phyloP scores from a whole-genome alignment of 1,140 invertebrate genomes.

The Philaenus spumarius region DNA sequence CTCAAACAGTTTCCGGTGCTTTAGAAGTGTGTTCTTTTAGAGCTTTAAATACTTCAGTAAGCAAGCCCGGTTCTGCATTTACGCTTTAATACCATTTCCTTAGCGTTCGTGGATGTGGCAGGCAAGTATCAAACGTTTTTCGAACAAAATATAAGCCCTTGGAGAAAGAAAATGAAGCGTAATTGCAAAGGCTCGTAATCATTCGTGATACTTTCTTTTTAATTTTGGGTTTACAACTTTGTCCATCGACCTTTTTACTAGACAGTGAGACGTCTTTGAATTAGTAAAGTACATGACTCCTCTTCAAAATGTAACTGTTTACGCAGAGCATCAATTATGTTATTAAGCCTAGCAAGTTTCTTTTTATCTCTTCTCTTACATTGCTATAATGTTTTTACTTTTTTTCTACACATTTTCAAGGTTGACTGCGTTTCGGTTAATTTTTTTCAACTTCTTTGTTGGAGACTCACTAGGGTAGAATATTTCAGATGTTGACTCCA shows the following conservation, averaged over 20 bases:
- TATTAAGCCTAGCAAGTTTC: slow-evolving; percentile 3
- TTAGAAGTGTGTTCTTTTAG: no score
- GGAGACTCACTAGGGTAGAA: not conserved
- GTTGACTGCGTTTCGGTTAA: not conserved
- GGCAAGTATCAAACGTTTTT: slow-evolving; percentile 33
- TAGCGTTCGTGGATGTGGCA: slow-evolving; percentile 35
- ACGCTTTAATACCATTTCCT: no score
- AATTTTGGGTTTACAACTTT: slow-evolving; percentile 9
- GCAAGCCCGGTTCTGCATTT: no score
- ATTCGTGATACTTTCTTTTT: slow-evolving; percentile 17
- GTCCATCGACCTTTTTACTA: slow-evolving; percentile 13
- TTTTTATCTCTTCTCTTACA: slow-evolving; percentile 8
- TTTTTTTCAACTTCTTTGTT: not conserved
- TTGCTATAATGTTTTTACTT: slow-evolving; percentile 7
- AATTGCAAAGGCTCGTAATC: no score
- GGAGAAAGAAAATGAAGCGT: slow-evolving; percentile 39
- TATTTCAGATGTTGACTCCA: not conserved
- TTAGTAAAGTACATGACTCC: slow-evolving; percentile 9
- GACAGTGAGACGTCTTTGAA: slow-evolving; percentile 12
- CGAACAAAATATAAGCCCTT: slow-evolving; percentile 39
- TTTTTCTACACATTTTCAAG: slow-evolving; percentile 9
- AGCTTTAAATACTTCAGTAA: no score
- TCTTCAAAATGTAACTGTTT: slow-evolving; percentile 10
- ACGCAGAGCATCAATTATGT: not conserved
- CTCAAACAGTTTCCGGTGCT: no score